Percentiles rank a stretch among this genome's conserved stretches.
Evolutionary conservation across 2,113 vertebrate species (phyloP).

Genomic region (Erinaceus europaeus): DNA sequence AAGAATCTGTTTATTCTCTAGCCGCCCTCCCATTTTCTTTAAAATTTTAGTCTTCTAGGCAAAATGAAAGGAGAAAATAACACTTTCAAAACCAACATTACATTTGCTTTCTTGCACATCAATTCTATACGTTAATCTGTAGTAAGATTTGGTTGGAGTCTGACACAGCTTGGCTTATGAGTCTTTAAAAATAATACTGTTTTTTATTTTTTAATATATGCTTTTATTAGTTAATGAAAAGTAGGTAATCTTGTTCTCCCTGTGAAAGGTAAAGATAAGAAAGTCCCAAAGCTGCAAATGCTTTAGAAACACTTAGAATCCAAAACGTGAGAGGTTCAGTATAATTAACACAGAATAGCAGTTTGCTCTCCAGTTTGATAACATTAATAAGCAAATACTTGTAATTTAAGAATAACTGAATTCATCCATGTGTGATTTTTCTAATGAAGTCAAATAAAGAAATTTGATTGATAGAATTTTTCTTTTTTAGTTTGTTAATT

Average conservation of each 20-base stretch:
- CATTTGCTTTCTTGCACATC: background rate
- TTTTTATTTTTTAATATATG: constrained; percentile 40
- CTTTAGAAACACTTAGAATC: constrained; percentile 33
- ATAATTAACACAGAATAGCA: constrained; percentile 53
- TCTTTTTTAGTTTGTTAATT: constrained; percentile 61
- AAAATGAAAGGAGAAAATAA: background rate
- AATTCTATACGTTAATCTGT: constrained; percentile 26
- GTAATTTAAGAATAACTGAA: constrained; percentile 68
- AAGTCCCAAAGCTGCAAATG: background rate
- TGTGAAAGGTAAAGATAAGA: background rate
- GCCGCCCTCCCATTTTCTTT: background rate
- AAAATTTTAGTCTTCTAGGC: background rate
- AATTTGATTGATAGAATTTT: constrained; percentile 56
- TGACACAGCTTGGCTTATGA: background rate
- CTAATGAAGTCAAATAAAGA: constrained; percentile 71
- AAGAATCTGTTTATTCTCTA: background rate
- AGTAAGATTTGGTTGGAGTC: constrained; percentile 7
- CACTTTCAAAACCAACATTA: constrained; percentile 37
- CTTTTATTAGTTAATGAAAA: constrained; percentile 34
- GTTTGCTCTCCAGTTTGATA: constrained; percentile 63
- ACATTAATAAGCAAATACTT: constrained; percentile 70
- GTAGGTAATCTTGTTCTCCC: background rate
- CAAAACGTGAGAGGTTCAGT: constrained; percentile 20
- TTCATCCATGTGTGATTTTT: constrained; percentile 66
- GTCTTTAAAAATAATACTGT: constrained; percentile 59